Base-by-base conservation (phyloP, 2,113 vertebrate species). In the Mastomys coucha region DNA sequence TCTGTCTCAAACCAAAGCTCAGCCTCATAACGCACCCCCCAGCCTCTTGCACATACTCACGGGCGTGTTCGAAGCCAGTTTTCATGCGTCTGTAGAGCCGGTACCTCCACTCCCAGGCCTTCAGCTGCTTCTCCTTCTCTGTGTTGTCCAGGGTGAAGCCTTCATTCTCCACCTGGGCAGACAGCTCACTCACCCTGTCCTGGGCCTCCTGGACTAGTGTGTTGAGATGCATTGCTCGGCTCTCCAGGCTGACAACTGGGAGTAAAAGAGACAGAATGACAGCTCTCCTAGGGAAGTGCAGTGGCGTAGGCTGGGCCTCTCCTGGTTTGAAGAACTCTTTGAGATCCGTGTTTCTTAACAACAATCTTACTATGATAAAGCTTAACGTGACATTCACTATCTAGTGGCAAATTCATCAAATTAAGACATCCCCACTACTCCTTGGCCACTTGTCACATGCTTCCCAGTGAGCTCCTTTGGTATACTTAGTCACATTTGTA, bases 71-170 rank as follows among this genome's bases (percentile, higher is more conserved):
- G 53, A 99, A 99, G 97, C 99, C 99, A 0, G 99, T 98, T 95
- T 98, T 99, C 99, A 99, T 99, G 97, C 99, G 99, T 92, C 99
- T 99, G 98, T 99, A 99, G 10, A 99, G 99, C 94, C 99, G 99
- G 94, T 98, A 98, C 97, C 99, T 98, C 99, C 99, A 99, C 97
- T 99, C 99, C 99, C 99, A 99, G n/a, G 98, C 98, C 93, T 98
- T 98, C 42, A 99, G 99, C 88, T 99, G 99, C 89, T 99, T 99
- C 97, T 99, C 99, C 77, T 99, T 99, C 82, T 99, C 99, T 7
- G 99, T 98, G 45, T 97, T 98, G 94, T 99, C 99, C 72, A 98
- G 96, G 1, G 98, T 99, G 10, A 99, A 98, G 20, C 98, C 99
- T 81, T 99, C 99, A 1, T 98, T 98, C 98, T 98, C 98, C 80